Evolutionary conservation across 53 echinoderm and acorn worm genomes (phyloP), one percentile per base, ranked within the genome.

Genomic region (Echinometra lucunter): DNA sequence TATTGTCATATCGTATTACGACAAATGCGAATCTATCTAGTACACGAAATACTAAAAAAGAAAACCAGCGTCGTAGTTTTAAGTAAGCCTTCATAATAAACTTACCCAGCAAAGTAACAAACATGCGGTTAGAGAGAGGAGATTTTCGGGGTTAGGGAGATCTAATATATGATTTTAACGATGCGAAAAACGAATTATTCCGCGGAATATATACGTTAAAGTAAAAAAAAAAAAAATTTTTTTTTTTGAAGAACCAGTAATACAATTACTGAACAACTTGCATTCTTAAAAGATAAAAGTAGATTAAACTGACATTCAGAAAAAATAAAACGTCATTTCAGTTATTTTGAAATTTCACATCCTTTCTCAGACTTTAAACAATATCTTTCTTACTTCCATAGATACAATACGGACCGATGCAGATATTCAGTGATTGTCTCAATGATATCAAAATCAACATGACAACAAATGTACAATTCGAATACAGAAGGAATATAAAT

Each of bases 401-500:
- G 1, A 27, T 19, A 63, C 25, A 63, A 63, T 34, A 32, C 72
- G 15, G 72, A 32, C 32, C 11, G 13, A 72, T 32, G 72, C 72
- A 35, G 72, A 35, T 72, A 72, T 42, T 17, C 6, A 66, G 4
- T 66, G 66, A 66, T 66, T 28, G 66, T 66, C 28, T 66, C 1
- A 66, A n/a, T 66, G 3, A 74, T 37, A 28, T 4, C 6, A 74
- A 37, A 28, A 74, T 74, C 37, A 74, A 37, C 38, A 37, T 17
- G 74, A 37, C 6, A 38, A 11, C 37, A 37, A 37, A 40, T 40
- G 42, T 18, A 42, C 19, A 78, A 78, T 38, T 78, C 6, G 42
- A 49, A 25, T 85, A 53, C 30, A 85, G 49, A 49, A n/a, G 49
- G 19, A 21, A 16, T 47, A 85, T 85, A 85, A 81, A 85, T 85